Percentiles rank a stretch among this genome's conserved stretches.
Conservation (phyloP, 2,797 vertebrate species). For the Hypotaenidia okinawae region DNA sequence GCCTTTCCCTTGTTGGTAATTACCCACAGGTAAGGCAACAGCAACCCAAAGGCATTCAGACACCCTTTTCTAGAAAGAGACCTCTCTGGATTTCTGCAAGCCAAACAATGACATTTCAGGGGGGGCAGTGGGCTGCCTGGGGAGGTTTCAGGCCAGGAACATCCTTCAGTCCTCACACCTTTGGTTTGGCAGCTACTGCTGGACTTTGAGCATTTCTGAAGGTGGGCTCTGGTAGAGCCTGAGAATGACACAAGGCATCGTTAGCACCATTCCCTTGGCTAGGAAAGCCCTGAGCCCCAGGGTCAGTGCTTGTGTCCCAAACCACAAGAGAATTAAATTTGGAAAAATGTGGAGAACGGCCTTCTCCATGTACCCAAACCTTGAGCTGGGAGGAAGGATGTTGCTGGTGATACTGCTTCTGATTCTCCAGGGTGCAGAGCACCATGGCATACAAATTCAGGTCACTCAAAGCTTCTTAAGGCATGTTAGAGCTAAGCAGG, state of each 20-base stretch:
- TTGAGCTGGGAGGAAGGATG: background rate
- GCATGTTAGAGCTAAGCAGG: rapidly evolving
- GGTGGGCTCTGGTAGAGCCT: no score
- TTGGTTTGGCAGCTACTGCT: no score
- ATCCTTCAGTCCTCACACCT: no score
- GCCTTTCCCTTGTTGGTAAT: background rate
- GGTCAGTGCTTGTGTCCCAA: conserved; percentile 79
- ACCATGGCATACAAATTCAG: background rate
- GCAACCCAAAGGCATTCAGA: background rate
- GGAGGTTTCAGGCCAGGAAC: no score
- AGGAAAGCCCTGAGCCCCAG: background rate
- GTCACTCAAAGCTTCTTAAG: background rate
- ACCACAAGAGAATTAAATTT: conserved; percentile 53
- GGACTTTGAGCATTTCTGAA: no score
- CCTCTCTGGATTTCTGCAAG: conserved; percentile 55
- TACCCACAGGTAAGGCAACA: background rate
- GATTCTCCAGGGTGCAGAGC: background rate
- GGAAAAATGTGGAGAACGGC: conserved; percentile 10
- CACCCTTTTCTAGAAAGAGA: conserved; percentile 26
- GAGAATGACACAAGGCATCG: no score
- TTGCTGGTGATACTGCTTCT: background rate
- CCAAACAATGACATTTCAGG: conserved; percentile 61
- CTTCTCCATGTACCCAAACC: conserved; percentile 74
- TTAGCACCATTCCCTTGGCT: no score
- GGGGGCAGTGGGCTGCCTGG: no score